Percentiles rank a stretch among this genome's conserved stretches.
Evolutionary conservation across 1,140 invertebrate species (phyloP).

Genomic region (Teleogryllus occipitalis): DNA sequence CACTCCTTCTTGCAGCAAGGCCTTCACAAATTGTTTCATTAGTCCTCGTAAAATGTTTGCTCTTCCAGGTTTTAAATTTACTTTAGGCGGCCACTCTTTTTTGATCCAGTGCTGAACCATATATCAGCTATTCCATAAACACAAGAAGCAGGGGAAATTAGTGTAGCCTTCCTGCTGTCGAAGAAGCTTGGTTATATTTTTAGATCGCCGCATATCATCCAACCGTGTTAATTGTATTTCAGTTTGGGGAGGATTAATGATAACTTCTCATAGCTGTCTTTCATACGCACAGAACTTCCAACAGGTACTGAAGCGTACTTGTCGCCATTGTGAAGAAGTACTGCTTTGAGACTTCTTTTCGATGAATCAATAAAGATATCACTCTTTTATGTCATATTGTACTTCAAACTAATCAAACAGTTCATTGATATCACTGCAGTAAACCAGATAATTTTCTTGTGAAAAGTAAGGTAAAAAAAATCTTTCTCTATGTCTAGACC

Average conservation of each 20-base stretch:
- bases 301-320: constrained; percentile 29
- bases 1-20: constrained; percentile 29
- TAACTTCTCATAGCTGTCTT: constrained; percentile 31
- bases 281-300: constrained; percentile 23
- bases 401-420: too few species aligned
- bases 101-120: too few species aligned
- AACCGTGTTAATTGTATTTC: constrained; percentile 22
- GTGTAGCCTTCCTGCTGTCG: too few species aligned
- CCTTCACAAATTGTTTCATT: constrained; percentile 32
- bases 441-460: too few species aligned
- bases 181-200: too few species aligned
- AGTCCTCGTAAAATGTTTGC: too few species aligned
- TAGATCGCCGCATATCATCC: constrained; percentile 19
- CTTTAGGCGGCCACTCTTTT: neutral
- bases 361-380: constrained; percentile 32
- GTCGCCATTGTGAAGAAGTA: constrained; percentile 32
- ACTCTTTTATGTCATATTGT: neutral
- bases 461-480: too few species aligned
- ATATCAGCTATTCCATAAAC: too few species aligned
- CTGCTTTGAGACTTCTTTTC: constrained; percentile 21
- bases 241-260: constrained; percentile 21
- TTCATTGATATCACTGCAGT: too few species aligned
- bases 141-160: too few species aligned
- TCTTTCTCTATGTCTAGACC: too few species aligned
- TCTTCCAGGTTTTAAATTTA: too few species aligned